A percentile compares a stretch with the other conserved stretches of the same genome.
phyloP scores from a whole-genome alignment of 2,113 vertebrate genomes.

The Agelaius phoeniceus region DNA sequence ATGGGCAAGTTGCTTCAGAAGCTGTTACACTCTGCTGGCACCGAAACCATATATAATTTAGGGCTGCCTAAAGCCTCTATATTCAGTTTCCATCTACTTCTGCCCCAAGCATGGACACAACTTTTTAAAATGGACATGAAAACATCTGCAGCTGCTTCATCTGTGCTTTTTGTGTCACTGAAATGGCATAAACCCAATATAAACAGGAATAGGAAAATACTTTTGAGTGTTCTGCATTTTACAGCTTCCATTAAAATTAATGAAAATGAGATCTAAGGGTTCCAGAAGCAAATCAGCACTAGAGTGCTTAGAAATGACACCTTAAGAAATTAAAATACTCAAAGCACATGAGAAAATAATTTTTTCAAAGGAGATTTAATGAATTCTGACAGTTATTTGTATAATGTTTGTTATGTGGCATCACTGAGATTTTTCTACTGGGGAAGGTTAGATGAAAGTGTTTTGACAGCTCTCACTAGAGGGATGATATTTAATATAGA shows the following conservation, averaged over 20 bases:
- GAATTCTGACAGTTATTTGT: conserved; percentile 74
- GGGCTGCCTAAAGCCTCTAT: background rate
- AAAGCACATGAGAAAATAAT: conserved; percentile 20
- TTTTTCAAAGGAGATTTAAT: conserved; percentile 63
- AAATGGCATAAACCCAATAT: background rate
- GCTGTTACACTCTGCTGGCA: background rate
- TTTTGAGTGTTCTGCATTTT: background rate
- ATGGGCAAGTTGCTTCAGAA: background rate
- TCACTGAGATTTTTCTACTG: conserved; percentile 62
- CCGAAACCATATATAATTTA: background rate
- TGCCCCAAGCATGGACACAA: background rate
- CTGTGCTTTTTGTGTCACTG: background rate
- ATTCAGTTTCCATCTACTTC: background rate
- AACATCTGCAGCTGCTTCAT: background rate
- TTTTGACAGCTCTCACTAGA: conserved; percentile 78
- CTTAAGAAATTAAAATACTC: conserved; percentile 21
- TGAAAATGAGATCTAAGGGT: background rate
- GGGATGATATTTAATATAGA: conserved; percentile 74
- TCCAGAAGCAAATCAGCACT: background rate
- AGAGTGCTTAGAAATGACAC: background rate
- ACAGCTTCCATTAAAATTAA: background rate
- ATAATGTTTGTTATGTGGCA: conserved; percentile 72
- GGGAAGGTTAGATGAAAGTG: conserved; percentile 67
- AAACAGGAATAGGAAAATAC: background rate
- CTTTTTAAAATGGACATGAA: background rate